phyloP scores from a whole-genome alignment of 1,140 invertebrate genomes.

The Globodera rostochiensis region DNA sequence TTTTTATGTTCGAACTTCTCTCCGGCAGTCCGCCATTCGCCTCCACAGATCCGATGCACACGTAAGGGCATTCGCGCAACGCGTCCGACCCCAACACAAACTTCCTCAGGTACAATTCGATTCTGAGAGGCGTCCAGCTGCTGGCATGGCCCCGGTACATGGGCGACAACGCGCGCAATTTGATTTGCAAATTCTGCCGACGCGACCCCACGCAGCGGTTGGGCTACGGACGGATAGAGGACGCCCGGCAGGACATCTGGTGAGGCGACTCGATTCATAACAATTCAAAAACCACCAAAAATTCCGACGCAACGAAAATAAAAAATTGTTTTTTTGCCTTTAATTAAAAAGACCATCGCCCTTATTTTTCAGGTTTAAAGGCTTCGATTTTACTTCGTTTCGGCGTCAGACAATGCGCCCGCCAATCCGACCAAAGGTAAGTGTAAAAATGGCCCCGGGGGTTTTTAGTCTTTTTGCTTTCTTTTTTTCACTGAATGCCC shows the following conservation, averaged over 20 bases:
- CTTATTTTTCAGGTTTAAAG: conserved; percentile 76
- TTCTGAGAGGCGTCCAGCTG: conserved; percentile 94
- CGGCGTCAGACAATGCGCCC: conserved; percentile 82
- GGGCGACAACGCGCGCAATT: conserved; percentile 47
- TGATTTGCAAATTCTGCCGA: conserved; percentile 62
- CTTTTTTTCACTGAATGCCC: too few relatives aligned
- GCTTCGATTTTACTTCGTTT: conserved; percentile 98
- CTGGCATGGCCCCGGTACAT: conserved; percentile 68
- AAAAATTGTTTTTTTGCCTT: not conserved
- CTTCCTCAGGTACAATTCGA: conserved; percentile 81
- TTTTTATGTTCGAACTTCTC: conserved; percentile 54
- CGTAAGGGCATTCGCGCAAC: conserved; percentile 61
- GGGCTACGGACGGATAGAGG: conserved; percentile 60
- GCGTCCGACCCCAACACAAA: not conserved
- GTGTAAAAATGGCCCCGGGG: not conserved
- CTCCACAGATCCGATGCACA: conserved; percentile 95
- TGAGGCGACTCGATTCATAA: not conserved
- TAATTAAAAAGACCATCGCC: too few relatives aligned
- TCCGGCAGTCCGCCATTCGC: conserved; percentile 80
- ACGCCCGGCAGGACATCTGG: conserved; percentile 72
- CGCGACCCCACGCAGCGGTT: conserved; percentile 59
- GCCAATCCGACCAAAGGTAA: conserved; percentile 73
- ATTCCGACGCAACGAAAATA: not conserved
- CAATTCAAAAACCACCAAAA: too few relatives aligned
- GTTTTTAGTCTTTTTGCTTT: too few relatives aligned